Conservation (phyloP, 2,113 vertebrate genomes). For the Peromyscus californicus region DNA sequence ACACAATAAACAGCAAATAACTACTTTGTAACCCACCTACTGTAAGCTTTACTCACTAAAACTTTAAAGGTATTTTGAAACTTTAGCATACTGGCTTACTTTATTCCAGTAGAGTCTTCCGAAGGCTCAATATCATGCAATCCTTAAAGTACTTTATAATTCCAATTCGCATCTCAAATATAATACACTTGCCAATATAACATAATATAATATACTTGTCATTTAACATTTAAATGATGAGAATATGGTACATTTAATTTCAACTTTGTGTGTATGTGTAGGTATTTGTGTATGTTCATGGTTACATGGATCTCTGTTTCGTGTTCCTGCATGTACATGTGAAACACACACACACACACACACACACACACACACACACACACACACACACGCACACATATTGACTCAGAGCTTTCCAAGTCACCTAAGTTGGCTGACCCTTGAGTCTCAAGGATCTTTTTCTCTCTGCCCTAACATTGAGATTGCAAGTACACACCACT, state of each 20-base stretch:
- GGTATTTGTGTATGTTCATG: too few species aligned
- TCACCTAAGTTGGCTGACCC: background rate
- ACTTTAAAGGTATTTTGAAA: background rate
- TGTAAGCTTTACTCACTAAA: background rate
- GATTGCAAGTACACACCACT: background rate
- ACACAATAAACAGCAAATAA: background rate
- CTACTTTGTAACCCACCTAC: background rate
- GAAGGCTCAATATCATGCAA: background rate
- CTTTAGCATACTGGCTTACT: background rate
- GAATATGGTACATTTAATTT: conserved; percentile 45
- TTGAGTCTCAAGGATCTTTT: background rate
- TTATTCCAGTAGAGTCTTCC: background rate
- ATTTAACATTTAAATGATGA: background rate
- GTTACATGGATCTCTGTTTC: too few species aligned
- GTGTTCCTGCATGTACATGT: too few species aligned
- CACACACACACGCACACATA: background rate
- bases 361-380: background rate
- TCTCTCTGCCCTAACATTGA: background rate
- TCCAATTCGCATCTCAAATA: background rate
- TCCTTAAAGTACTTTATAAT: background rate
- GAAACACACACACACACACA: too few species aligned
- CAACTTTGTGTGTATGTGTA: background rate
- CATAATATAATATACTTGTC: background rate
- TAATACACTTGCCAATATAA: background rate
- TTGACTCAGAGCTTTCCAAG: background rate